These are phyloP conservation scores for Euleptes europaea DNA, from an alignment of 2,113 vertebrate genomes.

Conservation along the genomic window DNA sequence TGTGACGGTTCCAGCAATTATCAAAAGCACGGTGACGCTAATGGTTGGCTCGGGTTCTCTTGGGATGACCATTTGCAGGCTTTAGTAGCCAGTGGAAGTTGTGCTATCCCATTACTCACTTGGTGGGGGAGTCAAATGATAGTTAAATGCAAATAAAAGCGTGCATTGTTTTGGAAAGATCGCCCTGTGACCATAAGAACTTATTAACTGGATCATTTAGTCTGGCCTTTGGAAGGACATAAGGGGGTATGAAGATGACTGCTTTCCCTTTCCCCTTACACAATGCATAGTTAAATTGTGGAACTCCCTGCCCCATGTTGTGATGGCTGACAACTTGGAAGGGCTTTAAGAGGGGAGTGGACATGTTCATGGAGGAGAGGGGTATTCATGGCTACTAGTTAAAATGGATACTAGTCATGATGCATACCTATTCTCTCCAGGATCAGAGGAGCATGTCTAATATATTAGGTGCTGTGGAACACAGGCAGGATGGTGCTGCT, in stretches of 20 bases:
- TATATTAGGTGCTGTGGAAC: no score
- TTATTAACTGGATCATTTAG: not conserved
- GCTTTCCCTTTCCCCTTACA: not conserved
- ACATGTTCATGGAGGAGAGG: no score
- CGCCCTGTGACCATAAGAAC: not conserved
- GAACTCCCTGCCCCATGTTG: no score
- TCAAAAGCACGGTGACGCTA: not conserved
- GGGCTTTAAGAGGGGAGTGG: no score
- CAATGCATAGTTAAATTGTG: no score
- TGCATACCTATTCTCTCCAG: no score
- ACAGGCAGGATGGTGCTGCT: no score
- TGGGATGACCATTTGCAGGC: not conserved
- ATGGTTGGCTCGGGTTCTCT: not conserved
- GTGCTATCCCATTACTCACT: not conserved
- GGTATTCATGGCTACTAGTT: no score
- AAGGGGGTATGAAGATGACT: not conserved
- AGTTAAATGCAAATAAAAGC: not conserved
- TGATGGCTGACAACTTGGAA: no score
- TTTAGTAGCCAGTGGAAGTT: not conserved
- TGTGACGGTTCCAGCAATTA: not conserved
- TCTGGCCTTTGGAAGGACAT: not conserved
- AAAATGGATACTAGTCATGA: no score
- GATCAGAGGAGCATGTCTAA: no score
- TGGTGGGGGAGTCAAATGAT: not conserved
- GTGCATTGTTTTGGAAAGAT: not conserved